Conservation (phyloP, 2,113 vertebrate species). For the Triplophysa siluroides region DNA sequence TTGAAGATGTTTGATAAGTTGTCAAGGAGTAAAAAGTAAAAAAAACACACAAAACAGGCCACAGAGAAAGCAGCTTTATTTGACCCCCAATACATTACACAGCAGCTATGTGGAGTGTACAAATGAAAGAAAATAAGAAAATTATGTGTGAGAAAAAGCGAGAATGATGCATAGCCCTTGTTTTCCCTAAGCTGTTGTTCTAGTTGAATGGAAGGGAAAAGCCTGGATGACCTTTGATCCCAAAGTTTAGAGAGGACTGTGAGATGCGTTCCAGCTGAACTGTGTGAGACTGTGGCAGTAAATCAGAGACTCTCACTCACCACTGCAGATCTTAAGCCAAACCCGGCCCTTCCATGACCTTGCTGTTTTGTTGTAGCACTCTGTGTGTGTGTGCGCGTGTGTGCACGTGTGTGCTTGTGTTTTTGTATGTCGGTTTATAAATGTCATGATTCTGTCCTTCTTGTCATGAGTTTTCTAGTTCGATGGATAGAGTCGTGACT, state of each 20-base stretch:
- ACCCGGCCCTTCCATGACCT: slow-evolving; percentile 30
- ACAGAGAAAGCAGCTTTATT: background rate
- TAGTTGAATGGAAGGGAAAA: slow-evolving; percentile 57
- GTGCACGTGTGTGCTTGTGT: background rate
- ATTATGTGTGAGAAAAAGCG: slow-evolving; percentile 17
- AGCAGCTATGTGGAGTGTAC: slow-evolving; percentile 36
- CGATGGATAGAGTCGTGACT: no score
- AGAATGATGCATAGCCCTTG: slow-evolving; percentile 26
- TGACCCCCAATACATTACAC: slow-evolving; percentile 44
- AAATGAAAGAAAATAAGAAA: slow-evolving; percentile 24
- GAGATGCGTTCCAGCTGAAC: slow-evolving; percentile 44
- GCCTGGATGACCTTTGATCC: slow-evolving; percentile 53
- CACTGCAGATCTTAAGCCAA: background rate
- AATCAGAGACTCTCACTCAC: slow-evolving; percentile 36
- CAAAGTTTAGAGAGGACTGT: slow-evolving; percentile 46
- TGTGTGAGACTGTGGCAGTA: slow-evolving; percentile 37
- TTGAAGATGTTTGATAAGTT: slow-evolving; percentile 49
- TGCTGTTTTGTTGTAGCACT: slow-evolving; percentile 24
- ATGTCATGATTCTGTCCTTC: no score
- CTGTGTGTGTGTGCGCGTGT: background rate
- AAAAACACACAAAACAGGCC: slow-evolving; percentile 21
- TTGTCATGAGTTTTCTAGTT: no score
- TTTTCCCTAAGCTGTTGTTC: slow-evolving; percentile 56
- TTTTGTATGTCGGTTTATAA: background rate
- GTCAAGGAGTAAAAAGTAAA: slow-evolving; percentile 3